Conservation (phyloP, 2,113 vertebrate genomes). For the Romanogobio albipinnatus region DNA sequence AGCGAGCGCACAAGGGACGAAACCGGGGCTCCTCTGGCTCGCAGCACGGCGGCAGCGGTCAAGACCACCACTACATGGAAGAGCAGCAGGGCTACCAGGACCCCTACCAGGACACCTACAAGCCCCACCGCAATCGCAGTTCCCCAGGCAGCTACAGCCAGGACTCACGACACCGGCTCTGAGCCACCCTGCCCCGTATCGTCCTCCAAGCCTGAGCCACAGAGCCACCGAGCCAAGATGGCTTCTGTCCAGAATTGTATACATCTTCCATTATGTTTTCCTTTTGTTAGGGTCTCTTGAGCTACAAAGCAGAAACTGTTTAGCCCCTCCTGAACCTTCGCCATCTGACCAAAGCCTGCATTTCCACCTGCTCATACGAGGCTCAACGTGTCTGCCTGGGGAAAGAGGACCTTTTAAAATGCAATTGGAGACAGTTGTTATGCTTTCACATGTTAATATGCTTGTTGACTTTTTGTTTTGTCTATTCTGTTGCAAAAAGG, state of each 20-base stretch:
- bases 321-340: constrained; percentile 18
- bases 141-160: constrained; percentile 96
- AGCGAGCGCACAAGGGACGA: constrained; percentile 94
- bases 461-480: constrained; percentile 45
- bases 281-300: constrained; percentile 28
- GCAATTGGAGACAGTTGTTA: constrained; percentile 31
- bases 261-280: constrained; percentile 41
- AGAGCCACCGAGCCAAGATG: constrained; percentile 39
- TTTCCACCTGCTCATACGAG: constrained; percentile 32
- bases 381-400: neutral
- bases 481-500: constrained; percentile 48
- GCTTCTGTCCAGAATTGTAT: constrained; percentile 41
- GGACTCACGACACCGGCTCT: constrained; percentile 95
- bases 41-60: constrained; percentile 81
- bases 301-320: constrained; percentile 18
- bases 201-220: constrained; percentile 40
- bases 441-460: constrained; percentile 31
- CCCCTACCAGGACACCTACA: constrained; percentile 86
- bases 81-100: constrained; percentile 90
- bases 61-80: constrained; percentile 86
- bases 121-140: constrained; percentile 90
- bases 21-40: constrained; percentile 94
- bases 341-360: constrained; percentile 44
- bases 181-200: constrained; percentile 66
- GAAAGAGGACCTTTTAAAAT: constrained; percentile 36